phyloP scores from a whole-genome alignment of 37 sponge, comb jelly and placozoan species.

The Oopsacas minuta region DNA sequence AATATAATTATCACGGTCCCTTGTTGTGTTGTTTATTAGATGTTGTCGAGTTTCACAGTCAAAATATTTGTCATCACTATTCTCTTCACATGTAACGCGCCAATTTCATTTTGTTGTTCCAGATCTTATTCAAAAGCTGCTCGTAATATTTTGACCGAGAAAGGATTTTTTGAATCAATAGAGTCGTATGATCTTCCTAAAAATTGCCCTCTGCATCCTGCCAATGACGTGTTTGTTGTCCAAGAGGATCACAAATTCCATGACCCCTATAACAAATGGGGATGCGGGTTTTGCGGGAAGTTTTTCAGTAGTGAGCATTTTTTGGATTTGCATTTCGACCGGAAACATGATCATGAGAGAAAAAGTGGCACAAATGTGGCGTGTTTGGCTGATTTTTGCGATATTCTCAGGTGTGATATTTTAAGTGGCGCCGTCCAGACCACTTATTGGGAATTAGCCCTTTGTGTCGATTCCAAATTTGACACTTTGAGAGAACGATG shows the following conservation, averaged over 20 bases:
- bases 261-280: not conserved
- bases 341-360: slow-evolving; percentile 1
- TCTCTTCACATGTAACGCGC: too few species aligned
- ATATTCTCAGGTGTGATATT: not conserved
- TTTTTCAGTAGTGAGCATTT: not conserved
- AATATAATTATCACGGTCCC: too few species aligned
- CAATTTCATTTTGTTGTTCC: not conserved
- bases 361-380: not conserved
- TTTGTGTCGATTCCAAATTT: not conserved
- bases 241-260: not conserved
- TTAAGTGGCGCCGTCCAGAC: not conserved
- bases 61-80: too few species aligned
- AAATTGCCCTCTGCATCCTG: not conserved
- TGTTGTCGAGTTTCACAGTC: too few species aligned
- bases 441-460: not conserved
- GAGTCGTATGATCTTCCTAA: not conserved
- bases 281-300: not conserved
- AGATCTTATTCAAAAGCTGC: slow-evolving; percentile 12
- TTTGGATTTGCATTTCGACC: not conserved
- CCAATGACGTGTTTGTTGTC: not conserved
- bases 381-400: slow-evolving; percentile 17
- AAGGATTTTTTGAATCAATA: not conserved
- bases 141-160: not conserved
- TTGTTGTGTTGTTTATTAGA: too few species aligned
- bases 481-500: not conserved